These are phyloP conservation scores for Ochropacha duplaris DNA, from an alignment of 2,888 invertebrate species.

Conservation along the genomic window DNA sequence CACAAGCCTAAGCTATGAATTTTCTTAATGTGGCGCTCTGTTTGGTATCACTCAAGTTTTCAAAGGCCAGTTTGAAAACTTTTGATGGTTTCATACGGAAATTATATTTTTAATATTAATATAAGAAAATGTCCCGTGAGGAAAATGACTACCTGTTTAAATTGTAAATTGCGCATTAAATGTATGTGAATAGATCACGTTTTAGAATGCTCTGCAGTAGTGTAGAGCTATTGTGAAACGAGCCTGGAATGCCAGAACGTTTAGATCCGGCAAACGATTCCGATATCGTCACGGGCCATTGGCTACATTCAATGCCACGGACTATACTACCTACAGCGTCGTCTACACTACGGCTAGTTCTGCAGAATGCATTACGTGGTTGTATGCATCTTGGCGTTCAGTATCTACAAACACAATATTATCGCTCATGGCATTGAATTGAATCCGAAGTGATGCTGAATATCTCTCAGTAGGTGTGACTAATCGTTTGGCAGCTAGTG, in stretches of 20 bases:
- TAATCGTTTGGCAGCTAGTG: not conserved
- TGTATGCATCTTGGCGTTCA: not conserved
- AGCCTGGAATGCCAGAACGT: constrained; percentile 16
- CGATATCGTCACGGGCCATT: constrained; percentile 56
- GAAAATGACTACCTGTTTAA: not conserved
- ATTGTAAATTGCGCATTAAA: not conserved
- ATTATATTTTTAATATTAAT: not conserved
- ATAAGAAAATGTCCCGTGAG: not conserved
- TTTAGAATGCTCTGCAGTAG: constrained; percentile 6
- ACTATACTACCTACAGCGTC: constrained; percentile 10
- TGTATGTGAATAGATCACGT: not conserved
- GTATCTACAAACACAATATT: not conserved
- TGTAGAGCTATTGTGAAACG: constrained; percentile 13
- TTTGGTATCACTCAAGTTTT: not conserved
- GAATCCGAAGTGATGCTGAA: not conserved
- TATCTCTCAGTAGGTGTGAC: not conserved
- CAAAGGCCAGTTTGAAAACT: not conserved
- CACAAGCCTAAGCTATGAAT: not conserved
- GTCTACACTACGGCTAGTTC: constrained; percentile 10
- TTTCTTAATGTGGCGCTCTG: not conserved
- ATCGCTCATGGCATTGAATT: not conserved
- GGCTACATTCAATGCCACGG: constrained; percentile 59
- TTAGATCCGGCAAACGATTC: constrained; percentile 29
- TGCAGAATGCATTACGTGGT: constrained; percentile 7
- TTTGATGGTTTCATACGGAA: not conserved